Base-by-base conservation (phyloP, 35 echinoderm and acorn worm genomes). In the Apostichopus parvimensis region DNA sequence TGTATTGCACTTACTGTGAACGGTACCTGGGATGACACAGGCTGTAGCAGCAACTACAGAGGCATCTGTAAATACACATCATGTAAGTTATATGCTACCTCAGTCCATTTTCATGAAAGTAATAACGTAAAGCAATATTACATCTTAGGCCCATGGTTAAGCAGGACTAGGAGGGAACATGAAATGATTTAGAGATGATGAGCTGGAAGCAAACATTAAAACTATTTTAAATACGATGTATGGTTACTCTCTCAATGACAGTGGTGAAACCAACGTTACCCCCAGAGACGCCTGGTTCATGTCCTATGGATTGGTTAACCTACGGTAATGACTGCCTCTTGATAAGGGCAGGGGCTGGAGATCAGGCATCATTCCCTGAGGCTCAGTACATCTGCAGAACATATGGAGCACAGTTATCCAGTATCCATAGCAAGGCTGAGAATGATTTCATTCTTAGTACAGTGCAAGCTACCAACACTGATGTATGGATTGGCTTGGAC, bases 241-340 rank as follows among this genome's bases (percentile, higher is more conserved):
- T 45, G 34, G 34, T 45, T 45, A 45, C 34, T 45, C 34, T 86
- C 22, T 6, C 54, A 56, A 56, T 22, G 13, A 28, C 71, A 96
- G 95, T 81, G n/a, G 68, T 90, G 2, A 92, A 77, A 25, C 95
- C 95, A 53, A 96, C 95, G 12, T 83, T 91, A 22, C 92, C 82
- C 11, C 95, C 95, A 23, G 90, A 96, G 52, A 75, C 85, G 9
- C 95, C 95, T n/a, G 92, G 95, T 15, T 77, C 82, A 9, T 96
- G 95, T 28, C 92, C 88, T 28, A 56, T 81, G 6, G 75, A 61
- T 14, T 97, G 95, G 95, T 14, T 56, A 18, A 72, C 95, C 6
- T 97, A 93, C n/a, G 95, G 95, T 52, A 95, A 91, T 86, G 17
- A 94, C 64, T 97, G 95, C 57, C 94, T 94, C 59, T 77, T 91